Percentiles rank a stretch among this genome's conserved stretches.
These are phyloP conservation scores for Pecten maximus DNA, from an alignment of 2,888 invertebrate species.

Conservation along the genomic window DNA sequence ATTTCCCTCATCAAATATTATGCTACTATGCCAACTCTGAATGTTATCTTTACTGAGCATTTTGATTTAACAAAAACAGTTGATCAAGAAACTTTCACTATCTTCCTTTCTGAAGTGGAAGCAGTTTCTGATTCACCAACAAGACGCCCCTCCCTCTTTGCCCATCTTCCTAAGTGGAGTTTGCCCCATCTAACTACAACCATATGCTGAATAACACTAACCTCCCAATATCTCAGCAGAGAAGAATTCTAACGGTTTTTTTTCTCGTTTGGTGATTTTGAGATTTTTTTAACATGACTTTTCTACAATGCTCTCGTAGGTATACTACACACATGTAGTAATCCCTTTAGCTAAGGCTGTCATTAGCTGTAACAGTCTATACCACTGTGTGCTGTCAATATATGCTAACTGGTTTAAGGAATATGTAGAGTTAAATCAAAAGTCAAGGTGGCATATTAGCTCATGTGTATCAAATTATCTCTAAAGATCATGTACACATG, in stretches of 20 bases:
- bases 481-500: too few species aligned
- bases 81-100: constrained; percentile 24
- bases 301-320: not conserved
- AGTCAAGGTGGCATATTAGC: too few species aligned
- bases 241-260: not conserved
- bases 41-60: not conserved
- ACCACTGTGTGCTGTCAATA: not conserved
- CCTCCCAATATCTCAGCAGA: not conserved
- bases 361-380: not conserved
- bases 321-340: not conserved
- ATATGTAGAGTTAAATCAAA: too few species aligned
- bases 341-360: not conserved
- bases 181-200: not conserved
- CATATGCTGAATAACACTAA: constrained; percentile 6
- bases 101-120: not conserved
- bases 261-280: not conserved
- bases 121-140: not conserved
- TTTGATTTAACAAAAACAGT: not conserved
- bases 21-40: not conserved
- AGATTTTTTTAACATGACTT: constrained; percentile 10
- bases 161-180: constrained; percentile 4
- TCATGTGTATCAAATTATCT: too few species aligned
- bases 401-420: not conserved
- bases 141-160: not conserved
- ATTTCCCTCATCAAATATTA: too few species aligned